Evolutionary conservation across 2,888 invertebrate genomes (phyloP).

Genomic region (Petrolisthes manimaculis): DNA sequence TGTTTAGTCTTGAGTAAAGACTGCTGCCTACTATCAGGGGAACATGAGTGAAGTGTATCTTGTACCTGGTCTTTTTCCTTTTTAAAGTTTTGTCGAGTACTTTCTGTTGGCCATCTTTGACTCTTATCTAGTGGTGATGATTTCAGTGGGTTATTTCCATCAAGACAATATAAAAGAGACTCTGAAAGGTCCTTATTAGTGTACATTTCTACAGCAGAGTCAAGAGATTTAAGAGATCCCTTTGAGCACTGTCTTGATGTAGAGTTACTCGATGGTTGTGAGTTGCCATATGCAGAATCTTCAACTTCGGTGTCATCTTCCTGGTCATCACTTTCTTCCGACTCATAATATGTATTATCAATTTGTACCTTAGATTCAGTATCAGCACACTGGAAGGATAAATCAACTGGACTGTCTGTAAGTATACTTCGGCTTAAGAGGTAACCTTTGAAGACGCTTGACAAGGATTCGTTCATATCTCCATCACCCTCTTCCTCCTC

Average conservation of each 20-base stretch:
- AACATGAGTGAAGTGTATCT: conserved; percentile 43
- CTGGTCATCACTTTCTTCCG: conserved; percentile 18
- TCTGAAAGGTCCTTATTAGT: conserved; percentile 34
- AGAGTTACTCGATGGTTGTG: conserved; percentile 26
- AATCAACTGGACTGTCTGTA: conserved; percentile 57
- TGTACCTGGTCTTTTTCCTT: not conserved
- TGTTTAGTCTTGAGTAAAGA: conserved; percentile 55
- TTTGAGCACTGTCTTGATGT: conserved; percentile 31
- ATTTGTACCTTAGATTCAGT: conserved; percentile 22
- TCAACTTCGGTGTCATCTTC: conserved; percentile 14
- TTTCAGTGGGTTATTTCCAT: conserved; percentile 50
- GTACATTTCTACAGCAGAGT: conserved; percentile 27
- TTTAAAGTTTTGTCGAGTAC: not conserved
- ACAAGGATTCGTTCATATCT: conserved; percentile 54
- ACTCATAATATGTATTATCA: not conserved
- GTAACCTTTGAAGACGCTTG: conserved; percentile 62
- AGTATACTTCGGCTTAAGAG: conserved; percentile 62
- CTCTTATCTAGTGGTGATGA: not conserved
- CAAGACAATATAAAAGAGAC: conserved; percentile 55
- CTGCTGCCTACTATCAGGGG: conserved; percentile 49
- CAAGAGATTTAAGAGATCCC: conserved; percentile 26
- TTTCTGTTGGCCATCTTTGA: not conserved
- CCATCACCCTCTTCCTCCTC: conserved; percentile 16
- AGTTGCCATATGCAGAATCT: conserved; percentile 31
- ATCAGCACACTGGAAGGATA: conserved; percentile 28